Percentiles rank a stretch among this genome's conserved stretches.
These are phyloP conservation scores for Leptopilina drosophilae DNA, from an alignment of 2,888 invertebrate species.

Conservation along the genomic window DNA sequence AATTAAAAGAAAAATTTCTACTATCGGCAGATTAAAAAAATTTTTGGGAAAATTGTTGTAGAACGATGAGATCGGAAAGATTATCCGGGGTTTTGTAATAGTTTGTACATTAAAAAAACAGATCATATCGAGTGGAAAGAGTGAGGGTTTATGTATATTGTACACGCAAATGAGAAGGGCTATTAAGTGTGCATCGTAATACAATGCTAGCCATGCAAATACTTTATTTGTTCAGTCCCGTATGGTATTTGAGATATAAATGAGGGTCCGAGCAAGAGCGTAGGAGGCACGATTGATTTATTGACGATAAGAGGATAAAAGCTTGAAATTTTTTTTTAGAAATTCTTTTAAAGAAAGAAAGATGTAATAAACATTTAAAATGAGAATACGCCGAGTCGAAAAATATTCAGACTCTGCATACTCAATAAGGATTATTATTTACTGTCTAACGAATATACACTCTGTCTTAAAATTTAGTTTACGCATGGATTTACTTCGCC, in stretches of 20 bases:
- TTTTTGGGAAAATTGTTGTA: not conserved
- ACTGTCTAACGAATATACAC: not conserved
- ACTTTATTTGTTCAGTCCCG: conserved; percentile 41
- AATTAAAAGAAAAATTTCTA: not conserved
- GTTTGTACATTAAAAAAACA: conserved; percentile 8
- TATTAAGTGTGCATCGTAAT: conserved; percentile 36
- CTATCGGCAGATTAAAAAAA: not conserved
- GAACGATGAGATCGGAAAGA: conserved; percentile 9
- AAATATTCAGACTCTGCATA: not conserved
- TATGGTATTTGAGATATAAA: conserved; percentile 37
- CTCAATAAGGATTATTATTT: conserved; percentile 21
- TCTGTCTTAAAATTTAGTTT: conserved; percentile 11
- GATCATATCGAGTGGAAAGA: conserved; percentile 14
- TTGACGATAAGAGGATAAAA: conserved; percentile 22
- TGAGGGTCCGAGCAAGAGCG: conserved; percentile 30
- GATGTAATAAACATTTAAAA: conserved; percentile 24
- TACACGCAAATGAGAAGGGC: conserved; percentile 34
- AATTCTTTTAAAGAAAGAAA: conserved; percentile 20
- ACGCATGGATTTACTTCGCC: not conserved
- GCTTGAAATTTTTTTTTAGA: conserved; percentile 13
- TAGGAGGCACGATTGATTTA: conserved; percentile 38
- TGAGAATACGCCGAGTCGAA: conserved; percentile 5
- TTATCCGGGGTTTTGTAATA: conserved; percentile 15
- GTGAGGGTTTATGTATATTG: not conserved
- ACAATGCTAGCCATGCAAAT: conserved; percentile 39